Base-by-base conservation (phyloP, 2,888 invertebrate species). In the Erebia palarica region DNA sequence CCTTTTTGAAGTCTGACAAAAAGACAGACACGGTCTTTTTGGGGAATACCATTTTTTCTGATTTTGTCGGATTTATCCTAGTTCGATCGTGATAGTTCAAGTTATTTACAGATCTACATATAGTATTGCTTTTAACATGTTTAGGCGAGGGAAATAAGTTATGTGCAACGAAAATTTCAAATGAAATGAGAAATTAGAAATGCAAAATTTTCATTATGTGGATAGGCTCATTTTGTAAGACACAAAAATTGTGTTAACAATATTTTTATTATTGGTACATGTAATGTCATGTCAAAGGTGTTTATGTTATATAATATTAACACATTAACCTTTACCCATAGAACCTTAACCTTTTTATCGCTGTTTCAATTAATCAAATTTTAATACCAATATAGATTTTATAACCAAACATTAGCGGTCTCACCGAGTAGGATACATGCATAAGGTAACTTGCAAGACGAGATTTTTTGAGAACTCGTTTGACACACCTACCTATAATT, bases 401-500 rank as follows among this genome's bases (percentile, higher is more conserved):
- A 63, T 49, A 49, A 49, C 63, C 49, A 21, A 47, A 58, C 57
- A 63, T 63, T 49, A 49, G 63, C 49, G 47, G 9, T 47, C 47
- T 21, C 8, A 4, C 11, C n/a, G 7, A 42, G 60, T 44, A 44
- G 9, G 42, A n/a, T 13, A 58, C 58, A 14, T 36, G 14, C 5
- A 1, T 51, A 18, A 16, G 27, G 21, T 58, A 27, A 58, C 57
- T 58, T 27, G 63, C 18, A 16, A 13, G 18, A 63, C 63, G 14
- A 63, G 63, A 63, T 63, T 61, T 47, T 60, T 49, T 21, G 21
- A 61, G 1, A 63, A 63, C 63, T 21, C 0, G 63, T 63, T 63
- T 63, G 63, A 63, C 63, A 63, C 63, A 63, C 63, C 63, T 63
- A 61, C 44, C 44, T 36, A 36, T 36, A 36, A 5, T 61, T 44